Conservation (phyloP, 1,140 invertebrate species). For the Drosophila saltans region DNA sequence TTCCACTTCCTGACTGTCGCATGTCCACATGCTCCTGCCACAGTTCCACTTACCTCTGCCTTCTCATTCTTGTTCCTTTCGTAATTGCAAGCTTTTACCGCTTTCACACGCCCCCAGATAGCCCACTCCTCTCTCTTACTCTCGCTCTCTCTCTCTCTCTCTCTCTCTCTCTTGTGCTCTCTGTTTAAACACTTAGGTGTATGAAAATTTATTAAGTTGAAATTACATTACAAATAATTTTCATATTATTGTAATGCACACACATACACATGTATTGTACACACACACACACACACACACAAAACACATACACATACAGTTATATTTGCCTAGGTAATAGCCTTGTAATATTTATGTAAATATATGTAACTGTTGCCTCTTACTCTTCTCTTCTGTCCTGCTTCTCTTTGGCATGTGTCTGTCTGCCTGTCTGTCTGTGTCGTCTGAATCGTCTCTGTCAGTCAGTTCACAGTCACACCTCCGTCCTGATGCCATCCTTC, state of each 20-base stretch:
- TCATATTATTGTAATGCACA: conserved; percentile 73
- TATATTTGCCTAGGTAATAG: conserved; percentile 57
- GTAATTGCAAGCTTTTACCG: conserved; percentile 42
- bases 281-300: background rate
- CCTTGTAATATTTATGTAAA: conserved; percentile 78
- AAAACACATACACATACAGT: conserved; percentile 11
- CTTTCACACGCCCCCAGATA: conserved; percentile 5
- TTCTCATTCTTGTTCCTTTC: conserved; percentile 5
- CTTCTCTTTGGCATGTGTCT: conserved; percentile 15
- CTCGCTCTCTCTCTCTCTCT: background rate
- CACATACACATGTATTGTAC: conserved; percentile 11
- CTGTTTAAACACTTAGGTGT: conserved; percentile 58
- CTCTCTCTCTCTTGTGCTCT: background rate
- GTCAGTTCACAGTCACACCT: background rate
- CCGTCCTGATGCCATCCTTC: background rate
- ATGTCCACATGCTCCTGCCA: conserved; percentile 19
- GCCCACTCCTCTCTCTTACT: no score
- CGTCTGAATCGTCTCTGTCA: conserved; percentile 4
- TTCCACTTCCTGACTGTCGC: conserved; percentile 63
- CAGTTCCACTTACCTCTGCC: conserved; percentile 22
- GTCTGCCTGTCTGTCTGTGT: conserved; percentile 20
- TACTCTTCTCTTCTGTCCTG: background rate
- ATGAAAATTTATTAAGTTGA: conserved; percentile 78
- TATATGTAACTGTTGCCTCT: conserved; percentile 60
- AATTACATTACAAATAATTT: conserved; percentile 80